Evolutionary conservation across 2,797 vertebrate species (phyloP).

Genomic region (Mus minutoides): DNA sequence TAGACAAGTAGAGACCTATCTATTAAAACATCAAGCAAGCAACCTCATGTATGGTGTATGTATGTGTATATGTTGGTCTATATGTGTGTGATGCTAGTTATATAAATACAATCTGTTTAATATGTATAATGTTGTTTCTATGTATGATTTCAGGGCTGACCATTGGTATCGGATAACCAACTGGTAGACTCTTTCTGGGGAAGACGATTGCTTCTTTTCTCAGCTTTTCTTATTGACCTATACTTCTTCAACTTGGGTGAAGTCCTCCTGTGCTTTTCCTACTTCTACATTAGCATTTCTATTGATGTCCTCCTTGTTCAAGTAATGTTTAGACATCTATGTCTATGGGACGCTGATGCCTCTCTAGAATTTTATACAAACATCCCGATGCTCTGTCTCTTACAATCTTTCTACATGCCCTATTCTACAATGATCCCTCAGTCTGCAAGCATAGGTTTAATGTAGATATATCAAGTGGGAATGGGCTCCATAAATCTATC

Average conservation of each 20-base stretch:
- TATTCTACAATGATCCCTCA: neutral
- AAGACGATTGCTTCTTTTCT: neutral
- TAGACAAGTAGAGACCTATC: neutral
- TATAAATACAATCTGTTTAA: neutral
- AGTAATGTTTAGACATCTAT: neutral
- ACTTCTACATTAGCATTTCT: neutral
- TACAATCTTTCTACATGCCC: neutral
- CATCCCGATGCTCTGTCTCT: neutral
- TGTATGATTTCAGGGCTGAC: neutral
- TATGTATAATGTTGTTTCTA: too few species aligned
- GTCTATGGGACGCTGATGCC: neutral
- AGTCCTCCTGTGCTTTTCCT: neutral
- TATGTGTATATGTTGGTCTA: neutral
- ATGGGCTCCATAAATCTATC: neutral
- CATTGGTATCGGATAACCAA: neutral
- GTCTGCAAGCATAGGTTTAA: neutral
- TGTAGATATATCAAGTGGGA: too few species aligned
- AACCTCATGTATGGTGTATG: neutral
- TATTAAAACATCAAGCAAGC: neutral
- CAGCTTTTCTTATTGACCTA: neutral
- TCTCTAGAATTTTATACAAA: neutral
- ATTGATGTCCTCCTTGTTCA: neutral
- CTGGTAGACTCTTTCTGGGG: neutral
- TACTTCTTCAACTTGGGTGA: neutral
- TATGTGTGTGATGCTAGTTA: neutral